Evolutionary conservation across 2,888 invertebrate genomes (phyloP), one percentile per base, ranked within the genome.

Genomic region (Caenorhabditis sp.): DNA sequence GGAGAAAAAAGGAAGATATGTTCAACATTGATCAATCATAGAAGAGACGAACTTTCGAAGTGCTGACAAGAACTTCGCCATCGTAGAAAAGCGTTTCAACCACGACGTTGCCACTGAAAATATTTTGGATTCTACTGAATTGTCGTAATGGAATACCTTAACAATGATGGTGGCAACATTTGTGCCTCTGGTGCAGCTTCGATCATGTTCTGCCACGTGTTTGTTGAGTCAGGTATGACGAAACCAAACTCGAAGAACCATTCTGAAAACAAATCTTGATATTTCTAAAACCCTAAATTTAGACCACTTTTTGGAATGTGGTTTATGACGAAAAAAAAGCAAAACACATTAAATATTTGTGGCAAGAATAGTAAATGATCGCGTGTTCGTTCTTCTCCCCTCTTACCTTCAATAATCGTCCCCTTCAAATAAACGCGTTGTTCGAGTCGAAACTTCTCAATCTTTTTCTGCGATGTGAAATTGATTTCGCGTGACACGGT

Each of bases 171-270:
- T n/a, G 99, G 97, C 95, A 99, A 96, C 97, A 99, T 99, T 90
- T 99, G 96, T 64, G 95, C 95, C 89, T 99, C 97, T 0, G 99
- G 97, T 0, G 99, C 97, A 14, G 99, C 97, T 90, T 97, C 96
- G 84, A 99, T 96, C 67, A 95, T 91, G 64, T 95, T 96, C 89
- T 99, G 97, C 99, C 99, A 99, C 14, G 97, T 97, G 89, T 99
- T 99, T 54, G 97, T 97, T 10, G 97, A 97, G 85, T 95, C 95
- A 0, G 97, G 94, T 86, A 97, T 97, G 19, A 99, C 97, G 90
- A 94, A 97, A 53, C 99, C 99, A 91, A 99, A 99, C 88, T 97
- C 97, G 89, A 99, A 99, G 90, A 93, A 94, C 99, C 99, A 99
- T 89, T 99, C 97, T 91, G 85, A 58, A 86, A 27, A 69, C 10